Percentiles rank a stretch among this genome's conserved stretches.
phyloP scores from a whole-genome alignment of 2,113 vertebrate species.

The Ailurus styani region DNA sequence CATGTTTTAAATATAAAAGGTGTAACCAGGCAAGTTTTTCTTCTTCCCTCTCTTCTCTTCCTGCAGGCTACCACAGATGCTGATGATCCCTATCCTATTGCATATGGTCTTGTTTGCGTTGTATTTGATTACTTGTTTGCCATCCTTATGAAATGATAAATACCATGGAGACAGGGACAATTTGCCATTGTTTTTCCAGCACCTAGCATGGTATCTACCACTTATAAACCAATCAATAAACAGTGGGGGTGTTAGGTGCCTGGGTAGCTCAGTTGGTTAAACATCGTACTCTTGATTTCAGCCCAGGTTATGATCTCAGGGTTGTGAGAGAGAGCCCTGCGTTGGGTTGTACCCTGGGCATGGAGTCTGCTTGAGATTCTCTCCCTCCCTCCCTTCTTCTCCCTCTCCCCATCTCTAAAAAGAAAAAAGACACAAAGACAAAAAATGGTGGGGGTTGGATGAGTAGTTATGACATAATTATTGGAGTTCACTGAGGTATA shows the following conservation, averaged over 20 bases:
- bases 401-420: too few relatives aligned
- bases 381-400: too few relatives aligned
- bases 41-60: not conserved
- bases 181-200: not conserved
- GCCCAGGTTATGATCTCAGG: too few relatives aligned
- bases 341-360: too few relatives aligned
- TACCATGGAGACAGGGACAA: not conserved
- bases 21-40: not conserved
- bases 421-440: too few relatives aligned
- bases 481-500: not conserved
- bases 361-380: too few relatives aligned
- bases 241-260: not conserved
- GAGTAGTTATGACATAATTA: not conserved
- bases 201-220: not conserved
- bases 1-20: not conserved
- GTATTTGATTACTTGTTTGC: not conserved
- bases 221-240: not conserved
- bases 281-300: too few relatives aligned
- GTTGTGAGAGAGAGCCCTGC: too few relatives aligned
- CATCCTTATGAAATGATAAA: not conserved
- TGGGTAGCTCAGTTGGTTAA: too few relatives aligned
- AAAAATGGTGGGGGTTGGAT: not conserved
- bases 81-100: accelerated
- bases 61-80: not conserved
- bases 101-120: not conserved